A percentile compares a stretch with the other conserved stretches of the same genome.
Evolutionary conservation across 2,113 vertebrate species (phyloP).

Genomic region (Myodes glareolus): DNA sequence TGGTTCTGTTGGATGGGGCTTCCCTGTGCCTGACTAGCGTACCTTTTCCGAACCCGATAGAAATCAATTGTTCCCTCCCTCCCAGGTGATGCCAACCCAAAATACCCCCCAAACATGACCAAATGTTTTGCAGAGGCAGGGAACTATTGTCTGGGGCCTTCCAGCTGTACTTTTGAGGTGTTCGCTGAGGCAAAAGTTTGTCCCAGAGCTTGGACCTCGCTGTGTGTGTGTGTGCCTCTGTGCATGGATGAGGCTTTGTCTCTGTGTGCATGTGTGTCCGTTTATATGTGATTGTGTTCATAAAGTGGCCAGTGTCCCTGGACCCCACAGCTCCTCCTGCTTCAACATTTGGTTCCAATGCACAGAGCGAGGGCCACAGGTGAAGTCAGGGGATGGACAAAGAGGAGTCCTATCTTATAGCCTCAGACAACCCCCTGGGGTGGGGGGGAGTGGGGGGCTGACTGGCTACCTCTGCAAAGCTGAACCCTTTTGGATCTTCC

Average conservation of each 20-base stretch:
- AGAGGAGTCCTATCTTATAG: too few species aligned
- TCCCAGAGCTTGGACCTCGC: neutral
- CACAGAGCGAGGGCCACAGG: neutral
- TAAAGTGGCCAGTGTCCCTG: neutral
- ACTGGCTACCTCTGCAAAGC: too few species aligned
- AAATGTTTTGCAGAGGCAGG: neutral
- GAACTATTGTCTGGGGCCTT: neutral
- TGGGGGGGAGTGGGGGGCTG: too few species aligned
- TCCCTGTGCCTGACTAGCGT: neutral
- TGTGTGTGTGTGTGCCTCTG: neutral
- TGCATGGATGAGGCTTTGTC: neutral
- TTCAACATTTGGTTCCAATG: neutral
- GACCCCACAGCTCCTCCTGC: neutral
- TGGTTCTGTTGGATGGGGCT: neutral
- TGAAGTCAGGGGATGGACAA: too few species aligned
- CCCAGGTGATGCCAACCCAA: neutral
- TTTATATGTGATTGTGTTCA: rapidly evolving
- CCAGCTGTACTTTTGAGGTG: too few species aligned
- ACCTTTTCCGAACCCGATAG: neutral
- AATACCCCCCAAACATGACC: neutral
- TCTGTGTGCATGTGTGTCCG: neutral
- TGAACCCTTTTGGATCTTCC: neutral
- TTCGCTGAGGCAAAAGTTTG: neutral
- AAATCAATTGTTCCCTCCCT: neutral
- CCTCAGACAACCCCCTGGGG: neutral